Conservation (phyloP, 2,113 vertebrate species). For the Glaucomys volans region DNA sequence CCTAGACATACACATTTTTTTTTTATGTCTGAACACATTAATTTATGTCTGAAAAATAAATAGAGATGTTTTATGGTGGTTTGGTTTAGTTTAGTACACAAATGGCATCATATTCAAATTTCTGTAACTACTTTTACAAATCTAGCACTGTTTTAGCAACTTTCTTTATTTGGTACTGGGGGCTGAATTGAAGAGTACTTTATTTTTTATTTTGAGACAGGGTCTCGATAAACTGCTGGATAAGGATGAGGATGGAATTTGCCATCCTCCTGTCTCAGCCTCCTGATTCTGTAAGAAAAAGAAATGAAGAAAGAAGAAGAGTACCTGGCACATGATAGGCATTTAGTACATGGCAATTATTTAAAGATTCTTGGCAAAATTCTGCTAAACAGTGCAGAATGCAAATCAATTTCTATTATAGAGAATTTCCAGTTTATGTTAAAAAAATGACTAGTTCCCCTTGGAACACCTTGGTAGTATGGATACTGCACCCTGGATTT, state of each 20-base stretch:
- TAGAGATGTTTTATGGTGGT: background rate
- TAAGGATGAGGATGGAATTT: no score
- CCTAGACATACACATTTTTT: background rate
- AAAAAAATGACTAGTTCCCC: background rate
- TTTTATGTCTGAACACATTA: background rate
- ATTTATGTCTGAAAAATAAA: slow-evolving; percentile 39
- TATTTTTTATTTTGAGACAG: no score
- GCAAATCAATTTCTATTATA: background rate
- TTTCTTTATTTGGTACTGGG: background rate
- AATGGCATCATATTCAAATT: slow-evolving; percentile 39
- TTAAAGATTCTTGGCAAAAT: background rate
- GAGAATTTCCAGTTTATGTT: slow-evolving; percentile 14
- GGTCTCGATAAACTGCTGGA: no score
- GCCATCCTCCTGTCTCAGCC: no score
- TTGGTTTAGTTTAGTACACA: background rate
- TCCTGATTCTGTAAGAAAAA: background rate
- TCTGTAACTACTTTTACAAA: background rate
- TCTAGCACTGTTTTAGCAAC: background rate
- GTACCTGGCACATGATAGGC: background rate
- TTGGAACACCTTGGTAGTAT: slow-evolving; percentile 43
- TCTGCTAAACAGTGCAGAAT: background rate
- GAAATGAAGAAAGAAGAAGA: background rate
- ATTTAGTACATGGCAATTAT: background rate
- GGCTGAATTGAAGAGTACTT: no score
- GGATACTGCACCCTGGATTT: background rate